Evolutionary conservation across 64 coral and sea anemone species (phyloP).

Genomic region (Pocillopora verrucosa): DNA sequence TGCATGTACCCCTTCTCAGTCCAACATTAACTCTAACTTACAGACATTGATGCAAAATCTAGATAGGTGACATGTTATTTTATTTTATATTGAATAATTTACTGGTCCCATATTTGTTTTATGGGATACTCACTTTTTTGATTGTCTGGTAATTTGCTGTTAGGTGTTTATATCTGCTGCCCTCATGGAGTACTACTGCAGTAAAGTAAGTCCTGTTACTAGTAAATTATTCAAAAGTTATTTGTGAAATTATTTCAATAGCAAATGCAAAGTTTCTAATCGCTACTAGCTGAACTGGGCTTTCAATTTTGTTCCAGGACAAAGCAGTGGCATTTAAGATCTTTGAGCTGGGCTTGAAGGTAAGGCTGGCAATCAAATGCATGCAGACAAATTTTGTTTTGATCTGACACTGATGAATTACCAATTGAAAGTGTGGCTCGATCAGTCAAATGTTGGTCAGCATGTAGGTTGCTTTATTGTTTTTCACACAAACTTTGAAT

Average conservation of each 20-base stretch:
- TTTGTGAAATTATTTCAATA: not conserved
- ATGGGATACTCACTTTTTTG: too few relatives aligned
- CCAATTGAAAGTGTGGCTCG: too few relatives aligned
- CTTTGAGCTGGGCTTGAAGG: conserved; percentile 98
- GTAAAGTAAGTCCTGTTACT: conserved; percentile 63
- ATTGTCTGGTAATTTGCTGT: not conserved
- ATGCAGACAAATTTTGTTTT: too few relatives aligned
- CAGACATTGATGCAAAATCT: too few relatives aligned
- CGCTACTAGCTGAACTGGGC: not conserved
- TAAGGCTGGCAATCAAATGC: not conserved
- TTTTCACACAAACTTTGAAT: not conserved
- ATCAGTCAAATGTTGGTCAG: too few relatives aligned
- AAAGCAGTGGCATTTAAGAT: conserved; percentile 96
- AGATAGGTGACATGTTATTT: too few relatives aligned
- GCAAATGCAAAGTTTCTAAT: not conserved
- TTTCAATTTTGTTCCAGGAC: conserved; percentile 61
- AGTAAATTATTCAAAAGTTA: not conserved
- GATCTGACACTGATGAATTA: too few relatives aligned
- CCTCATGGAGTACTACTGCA: conserved; percentile 96
- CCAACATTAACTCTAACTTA: too few relatives aligned
- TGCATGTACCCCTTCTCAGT: too few relatives aligned
- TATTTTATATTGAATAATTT: too few relatives aligned
- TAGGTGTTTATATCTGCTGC: conserved; percentile 94
- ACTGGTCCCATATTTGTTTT: too few relatives aligned
- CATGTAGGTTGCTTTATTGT: too few relatives aligned